Evolutionary conservation across 2,888 invertebrate species (phyloP), one percentile per base, ranked within the genome.

Genomic region (Pediacus dermestoides): DNA sequence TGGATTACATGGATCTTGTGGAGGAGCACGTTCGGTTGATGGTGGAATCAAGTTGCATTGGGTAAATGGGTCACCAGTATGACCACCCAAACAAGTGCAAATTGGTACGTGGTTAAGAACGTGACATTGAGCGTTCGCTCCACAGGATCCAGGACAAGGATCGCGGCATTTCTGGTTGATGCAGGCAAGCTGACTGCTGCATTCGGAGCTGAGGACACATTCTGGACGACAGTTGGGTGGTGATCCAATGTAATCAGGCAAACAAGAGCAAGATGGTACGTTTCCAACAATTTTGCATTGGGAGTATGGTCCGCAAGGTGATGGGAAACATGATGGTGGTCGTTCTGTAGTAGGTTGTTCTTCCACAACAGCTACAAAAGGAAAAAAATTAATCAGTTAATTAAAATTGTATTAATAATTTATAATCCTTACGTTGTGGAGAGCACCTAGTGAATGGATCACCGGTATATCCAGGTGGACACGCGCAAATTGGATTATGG

Each of bases 401-500:
- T 9, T 6, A n/a, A 28, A 4, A 6, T 10, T 16, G 3, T 9
- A n/a, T 27, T 14, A 25, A 15, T 31, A 8, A 27, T 7, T n/a
- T n/a, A 10, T n/a, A 33, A 16, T 53, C 77, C 80, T 80, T 77
- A 86, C 85, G 74, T 58, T 74, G 73, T 50, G 74, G 75, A 33
- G 78, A 76, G 58, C 90, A 91, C 59, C 81, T 81, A 2, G 80
- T 79, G 63, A 89, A 89, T 34, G 90, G 89, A 80, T 90, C 88
- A 28, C 92, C 92, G 22, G 85, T 85, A 70, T 81, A 85, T n/a
- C 86, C 85, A 25, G 80, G 73, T 27, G 88, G 84, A 55, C 92
- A 92, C 2, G 86, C 85, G 60, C 92, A 92, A 46, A 89, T 87
- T 2, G 90, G 89, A 58, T 85, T 88, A 65, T 91, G 90, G 64